Base-by-base conservation (phyloP, 2,888 invertebrate species). In the Andrena trimmerana region DNA sequence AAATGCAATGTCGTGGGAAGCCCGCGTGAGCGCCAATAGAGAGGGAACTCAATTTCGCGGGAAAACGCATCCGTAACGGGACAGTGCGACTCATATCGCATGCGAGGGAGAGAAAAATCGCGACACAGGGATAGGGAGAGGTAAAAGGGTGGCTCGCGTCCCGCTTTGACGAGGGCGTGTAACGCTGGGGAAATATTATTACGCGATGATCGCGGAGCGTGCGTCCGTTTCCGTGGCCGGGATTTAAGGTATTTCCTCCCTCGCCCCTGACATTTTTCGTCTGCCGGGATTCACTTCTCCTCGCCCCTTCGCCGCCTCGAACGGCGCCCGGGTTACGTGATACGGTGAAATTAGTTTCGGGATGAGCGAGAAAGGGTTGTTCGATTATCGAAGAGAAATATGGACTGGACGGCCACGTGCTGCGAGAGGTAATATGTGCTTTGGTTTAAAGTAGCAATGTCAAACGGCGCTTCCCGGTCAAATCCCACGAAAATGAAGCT, bases 31-130 rank as follows among this genome's bases (percentile, higher is more conserved):
- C 20, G 54, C 42, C 76, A 66, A 76, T 60, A 65, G 31, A 29
- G 42, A 66, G 36, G 60, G 59, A 76, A 79, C 75, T 76, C 79
- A 79, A 79, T 76, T 70, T 76, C 69, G 33, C 69, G 60, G 13
- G 13, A 0, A 62, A 68, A 62, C 50, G 31, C 50, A 68, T 59
- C 59, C n/a, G 16, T 2, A n/a, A 10, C 50, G 57, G 63, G 27
- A 27, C 27, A 50, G 59, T n/a, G 36, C 57, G 50, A 48, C 48
- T 27, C 8, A 4, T 24, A 27, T 36, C 33, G 50, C 57, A 77
- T 59, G 33, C 33, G 27, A 20, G 5, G 59, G n/a, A 29, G 27
- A 8, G 42, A 6, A 48, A 27, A 59, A 13, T 33, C 20, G 59
- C 16, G 59, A 27, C 16, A 5, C 0, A 16, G 24, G 54, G 20